Evolutionary conservation across 1,140 invertebrate genomes (phyloP), one percentile per base, ranked within the genome.

Genomic region (Drosophila navojoa): DNA sequence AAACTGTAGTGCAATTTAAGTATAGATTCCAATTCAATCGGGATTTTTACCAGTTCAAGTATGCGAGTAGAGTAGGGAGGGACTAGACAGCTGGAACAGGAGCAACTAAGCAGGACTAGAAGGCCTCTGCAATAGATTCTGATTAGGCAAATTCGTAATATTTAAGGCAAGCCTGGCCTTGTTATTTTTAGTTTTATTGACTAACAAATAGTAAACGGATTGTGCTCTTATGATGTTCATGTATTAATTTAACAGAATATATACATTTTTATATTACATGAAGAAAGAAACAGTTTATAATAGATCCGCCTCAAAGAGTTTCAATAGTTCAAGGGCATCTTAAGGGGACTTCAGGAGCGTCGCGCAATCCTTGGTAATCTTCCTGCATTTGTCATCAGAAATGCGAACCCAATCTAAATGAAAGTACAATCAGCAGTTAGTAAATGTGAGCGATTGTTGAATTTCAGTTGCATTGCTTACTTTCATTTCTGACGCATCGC

Each of bases 341-440:
- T 35, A 38, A 11, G n/a, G 15, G 1, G 42, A 16, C 15, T 45
- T 29, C 27, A 16, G 29, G 4, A 62, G n/a, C 35, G 2, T 5
- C 3, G n/a, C 2, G 47, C 60, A 62, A 27, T 53, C 47, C 2
- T 5, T 42, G 11, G 60, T 16, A 0, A 42, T 15, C 19, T 0
- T 16, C 6, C 2, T 16, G 47, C 60, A 62, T 4, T 6, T 1
- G 0, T 32, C 47, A 10, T 38, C 11, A 3, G 15, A 25, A 1
- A 6, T 5, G 1, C 40, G 0, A 1, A 0, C 1, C 58, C 77
- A 80, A 13, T 35, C 77, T 80, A 3, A 16, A 4, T 40, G 19
- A 25, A 45, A 16, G 42, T 27, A 10, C 29, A 42, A 2, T 49
- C 15, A 25, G 16, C 4, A 9, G 45, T 47, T 29, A 44, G 7